Base-by-base conservation (phyloP, 2,888 invertebrate species). In the Zelleria hepariella region DNA sequence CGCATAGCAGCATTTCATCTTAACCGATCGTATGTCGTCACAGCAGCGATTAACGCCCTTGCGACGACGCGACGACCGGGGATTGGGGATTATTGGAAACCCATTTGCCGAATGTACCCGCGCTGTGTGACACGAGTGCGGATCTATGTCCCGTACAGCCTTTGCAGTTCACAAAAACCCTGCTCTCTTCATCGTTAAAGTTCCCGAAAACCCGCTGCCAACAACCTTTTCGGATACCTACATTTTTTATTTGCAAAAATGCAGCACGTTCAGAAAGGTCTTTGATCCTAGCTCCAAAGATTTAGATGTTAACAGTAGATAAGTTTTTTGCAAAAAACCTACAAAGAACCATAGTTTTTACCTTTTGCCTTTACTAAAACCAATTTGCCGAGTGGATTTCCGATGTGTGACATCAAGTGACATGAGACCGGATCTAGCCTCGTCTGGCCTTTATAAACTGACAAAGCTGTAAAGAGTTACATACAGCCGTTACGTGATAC, bases 31-130 rank as follows among this genome's bases (percentile, higher is more conserved):
- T n/a, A 18, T 20, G 49, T 49, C 21, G 2, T 49, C 49, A 21
- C 7, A 7, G 21, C 18, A n/a, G 7, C 18, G 49, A 49, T 18
- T 49, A 7, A 64, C 62, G 48, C 60, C 61, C 47, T 3, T 2
- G 32, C 32, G 32, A 42, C 32, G 15, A 42, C 32, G 32, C 32
- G 3, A 4, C n/a, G n/a, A n/a, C n/a, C 53, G 24, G 61, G 60
- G 64, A 59, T 64, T 47, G 64, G 60, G 73, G 78, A 75, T 80
- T 80, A 80, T 78, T 72, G 78, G 80, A 75, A 79, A 80, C 73
- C 73, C 77, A 78, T 79, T 80, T 78, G 75, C 49, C 18, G 21
- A 49, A 20, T 21, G 49, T 49, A 42, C 49, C 21, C 25, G 27
- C 26, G 25, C 21, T n/a, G 23, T 15, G 15, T 42, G 32, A 42